Evolutionary conservation across 2,113 vertebrate genomes (phyloP).

Genomic region (Falcunculus frontatus): DNA sequence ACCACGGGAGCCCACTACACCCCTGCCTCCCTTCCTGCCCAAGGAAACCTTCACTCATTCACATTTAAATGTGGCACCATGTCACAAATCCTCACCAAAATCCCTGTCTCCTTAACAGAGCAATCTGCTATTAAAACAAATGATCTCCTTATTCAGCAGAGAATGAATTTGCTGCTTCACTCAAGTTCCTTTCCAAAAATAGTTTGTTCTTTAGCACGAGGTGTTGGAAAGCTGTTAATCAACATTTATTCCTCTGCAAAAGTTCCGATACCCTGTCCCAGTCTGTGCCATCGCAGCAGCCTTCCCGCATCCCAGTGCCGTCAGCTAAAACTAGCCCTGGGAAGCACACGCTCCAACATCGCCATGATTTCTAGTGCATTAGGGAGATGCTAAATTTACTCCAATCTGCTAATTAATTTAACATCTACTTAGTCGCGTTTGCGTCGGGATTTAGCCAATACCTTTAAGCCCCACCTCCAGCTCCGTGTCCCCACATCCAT

Average conservation of each 20-base stretch:
- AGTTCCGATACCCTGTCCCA: neutral
- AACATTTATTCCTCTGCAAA: neutral
- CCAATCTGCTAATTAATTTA: neutral
- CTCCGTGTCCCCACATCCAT: neutral
- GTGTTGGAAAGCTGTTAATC: neutral
- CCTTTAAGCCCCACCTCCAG: neutral
- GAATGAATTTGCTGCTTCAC: neutral
- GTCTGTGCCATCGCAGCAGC: neutral
- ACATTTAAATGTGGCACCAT: rapidly evolving
- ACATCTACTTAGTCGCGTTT: neutral
- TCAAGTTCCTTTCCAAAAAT: neutral
- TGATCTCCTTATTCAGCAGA: neutral
- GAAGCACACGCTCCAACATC: neutral
- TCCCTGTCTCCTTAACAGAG: neutral
- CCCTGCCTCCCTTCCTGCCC: neutral
- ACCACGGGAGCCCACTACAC: neutral
- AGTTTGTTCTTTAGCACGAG: neutral
- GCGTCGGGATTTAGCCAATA: neutral
- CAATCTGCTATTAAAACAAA: neutral
- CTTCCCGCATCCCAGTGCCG: rapidly evolving
- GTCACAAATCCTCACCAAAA: neutral
- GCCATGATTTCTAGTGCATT: neutral
- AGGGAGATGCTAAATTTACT: neutral
- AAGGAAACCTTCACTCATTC: neutral
- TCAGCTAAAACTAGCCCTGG: neutral